Evolutionary conservation across 2,797 vertebrate genomes (phyloP), one percentile per base, ranked within the genome.

Genomic region (Pachyuromys duprasi): DNA sequence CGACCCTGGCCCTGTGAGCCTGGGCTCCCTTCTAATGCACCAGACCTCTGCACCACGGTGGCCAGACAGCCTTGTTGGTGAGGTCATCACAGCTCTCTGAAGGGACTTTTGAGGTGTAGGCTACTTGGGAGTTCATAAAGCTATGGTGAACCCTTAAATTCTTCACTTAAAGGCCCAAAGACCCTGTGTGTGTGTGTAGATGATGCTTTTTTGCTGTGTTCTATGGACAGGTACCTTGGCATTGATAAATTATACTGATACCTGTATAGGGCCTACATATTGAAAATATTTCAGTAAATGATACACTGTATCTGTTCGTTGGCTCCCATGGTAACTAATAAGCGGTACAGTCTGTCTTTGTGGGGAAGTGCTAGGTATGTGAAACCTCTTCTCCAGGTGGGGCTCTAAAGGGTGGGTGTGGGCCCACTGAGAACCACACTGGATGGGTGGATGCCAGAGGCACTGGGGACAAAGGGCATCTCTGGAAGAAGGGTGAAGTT

Each of bases 131-230:
- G 78, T 70, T 89, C 69, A 18, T 88, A 57, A 53, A 81, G 82
- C 31, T 12, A 0, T 65, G 5, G 1, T 31, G 28, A 49, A 31
- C 28, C 55, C 86, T 69, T 93, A 28, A n/a, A 13, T 42, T 90
- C 67, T 93, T 70, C 39, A 74, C 20, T 5, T 95, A 84, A 55
- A 45, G 26, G 87, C 74, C 62, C 87, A 53, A 83, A 95, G 94
- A 28, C 42, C 65, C 49, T 12, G 31, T 55, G 49, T 62, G 11
- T 28, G 57, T 81, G 8, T 75, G 17, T 62, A 86, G 42, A 62
- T 33, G 74, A 26, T 55, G 26, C 8, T 83, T 91, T 93, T 81
- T 76, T 69, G 20, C 70, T 45, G 33, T 81, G 93, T 81, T 63
- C 39, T 75, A 3, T 67, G 72, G 72, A 70, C 20, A 28, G 62